phyloP scores from a whole-genome alignment of 1,140 invertebrate species.

The Achatina immaculata region DNA sequence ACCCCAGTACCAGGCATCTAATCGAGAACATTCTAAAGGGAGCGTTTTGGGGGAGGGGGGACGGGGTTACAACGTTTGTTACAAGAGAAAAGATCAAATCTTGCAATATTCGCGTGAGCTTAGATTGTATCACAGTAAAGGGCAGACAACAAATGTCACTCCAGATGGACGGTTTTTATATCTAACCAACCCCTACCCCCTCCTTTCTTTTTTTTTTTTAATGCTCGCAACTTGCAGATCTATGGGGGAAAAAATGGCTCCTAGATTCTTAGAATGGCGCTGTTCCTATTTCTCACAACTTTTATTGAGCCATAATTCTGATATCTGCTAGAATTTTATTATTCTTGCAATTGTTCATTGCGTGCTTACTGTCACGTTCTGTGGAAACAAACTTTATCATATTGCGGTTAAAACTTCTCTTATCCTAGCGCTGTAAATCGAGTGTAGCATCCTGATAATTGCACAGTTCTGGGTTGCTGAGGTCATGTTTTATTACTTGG shows the following conservation, averaged over 20 bases:
- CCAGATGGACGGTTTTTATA: neutral
- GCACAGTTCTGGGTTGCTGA: too few relatives aligned
- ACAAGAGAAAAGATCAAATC: neutral
- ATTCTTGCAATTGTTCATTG: neutral
- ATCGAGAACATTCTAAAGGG: too few relatives aligned
- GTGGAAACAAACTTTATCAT: neutral
- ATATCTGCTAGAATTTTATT: neutral
- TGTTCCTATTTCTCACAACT: too few relatives aligned
- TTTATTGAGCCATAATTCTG: constrained; percentile 2
- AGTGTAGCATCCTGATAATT: neutral
- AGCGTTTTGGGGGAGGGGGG: too few relatives aligned
- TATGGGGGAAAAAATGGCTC: neutral
- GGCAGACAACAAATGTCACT: neutral
- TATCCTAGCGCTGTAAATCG: neutral
- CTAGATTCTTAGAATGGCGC: too few relatives aligned
- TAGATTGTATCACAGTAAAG: neutral
- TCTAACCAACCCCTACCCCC: too few relatives aligned
- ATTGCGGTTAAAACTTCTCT: neutral
- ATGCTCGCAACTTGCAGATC: neutral
- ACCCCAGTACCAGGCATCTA: too few relatives aligned
- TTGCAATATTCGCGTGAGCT: neutral
- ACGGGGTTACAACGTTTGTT: neutral
- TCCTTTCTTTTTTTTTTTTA: neutral
- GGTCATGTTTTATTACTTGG: too few relatives aligned
- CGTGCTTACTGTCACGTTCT: neutral